Base-by-base conservation (phyloP, 2,797 vertebrate genomes). In the Oceanodroma leucorhoa region DNA sequence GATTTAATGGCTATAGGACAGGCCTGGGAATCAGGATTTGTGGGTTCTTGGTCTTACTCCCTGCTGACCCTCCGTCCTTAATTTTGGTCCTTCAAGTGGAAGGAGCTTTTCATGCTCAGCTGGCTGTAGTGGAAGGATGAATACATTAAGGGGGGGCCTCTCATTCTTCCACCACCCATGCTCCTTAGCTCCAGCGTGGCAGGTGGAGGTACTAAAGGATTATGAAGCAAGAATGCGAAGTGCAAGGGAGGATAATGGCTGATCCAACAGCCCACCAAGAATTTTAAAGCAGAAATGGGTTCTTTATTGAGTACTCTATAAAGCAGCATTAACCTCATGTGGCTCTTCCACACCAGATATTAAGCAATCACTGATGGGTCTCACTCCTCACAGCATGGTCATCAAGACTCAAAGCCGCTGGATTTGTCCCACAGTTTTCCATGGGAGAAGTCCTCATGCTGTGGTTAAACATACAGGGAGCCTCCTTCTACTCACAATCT, bases 211-310 rank as follows among this genome's bases (percentile, higher is more conserved):
- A 43, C 26, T 34, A 24, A 75, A 54, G 23, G 21, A 57, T 55
- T 60, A 55, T 5, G 11, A 50, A 65, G 34, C 51, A 54, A 65
- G 57, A 76, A 66, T 0, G 5, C 22, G 14, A 73, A 22, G 17
- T 20, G 4, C 0, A 0, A 79, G 60, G n/a, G 23, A 76, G 17
- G 11, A 7, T 30, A 38, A 46, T 10, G 8, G 11, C 6, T 46
- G 29, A 77, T 71, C 23, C 43, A 84, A 55, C 53, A 89, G 67
- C 27, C 34, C 43, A 54, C 11, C 17, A 48, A 72, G 38, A 70
- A 66, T 32, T 83, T 73, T 45, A 34, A 83, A 55, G n/a, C 38
- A 83, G 65, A 64, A 90, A 23, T 12, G 4, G 14, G 38, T 83
- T 71, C 5, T 82, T 34, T 79, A 3, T 38, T 46, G 36, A 61